These are phyloP conservation scores for Deilephila porcellus DNA, from an alignment of 2,888 invertebrate genomes.

Conservation along the genomic window DNA sequence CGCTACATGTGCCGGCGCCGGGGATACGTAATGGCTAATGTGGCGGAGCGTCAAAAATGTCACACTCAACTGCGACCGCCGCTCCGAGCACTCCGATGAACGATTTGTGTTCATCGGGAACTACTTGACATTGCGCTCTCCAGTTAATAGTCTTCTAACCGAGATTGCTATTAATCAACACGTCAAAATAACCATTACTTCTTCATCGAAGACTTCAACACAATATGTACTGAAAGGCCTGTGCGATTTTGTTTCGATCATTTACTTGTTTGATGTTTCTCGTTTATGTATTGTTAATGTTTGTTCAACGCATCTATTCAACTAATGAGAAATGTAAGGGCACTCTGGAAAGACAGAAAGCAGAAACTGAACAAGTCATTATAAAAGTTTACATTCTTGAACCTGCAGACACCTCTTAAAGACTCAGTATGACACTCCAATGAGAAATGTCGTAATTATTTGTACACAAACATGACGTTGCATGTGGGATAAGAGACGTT, in stretches of 20 bases:
- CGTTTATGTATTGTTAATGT: background rate
- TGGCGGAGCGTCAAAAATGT: conserved; percentile 62
- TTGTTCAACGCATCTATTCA: background rate
- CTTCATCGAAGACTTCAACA: conserved; percentile 30
- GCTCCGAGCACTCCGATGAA: conserved; percentile 60
- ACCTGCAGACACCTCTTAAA: conserved; percentile 42
- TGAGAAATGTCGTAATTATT: conserved; percentile 78
- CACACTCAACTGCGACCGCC: conserved; percentile 50
- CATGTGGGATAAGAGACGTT: conserved; percentile 54
- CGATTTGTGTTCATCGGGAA: conserved; percentile 73
- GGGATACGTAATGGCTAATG: conserved; percentile 66
- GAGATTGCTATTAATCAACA: conserved; percentile 62
- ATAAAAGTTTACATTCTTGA: conserved; percentile 37
- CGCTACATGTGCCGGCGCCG: conserved; percentile 70
- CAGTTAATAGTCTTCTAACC: conserved; percentile 68
- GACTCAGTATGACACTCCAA: conserved; percentile 62
- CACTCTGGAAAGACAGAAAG: background rate
- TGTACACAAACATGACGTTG: conserved; percentile 54
- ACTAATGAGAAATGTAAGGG: conserved; percentile 19
- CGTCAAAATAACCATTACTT: conserved; percentile 41
- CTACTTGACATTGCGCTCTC: conserved; percentile 57
- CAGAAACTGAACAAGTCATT: conserved; percentile 24
- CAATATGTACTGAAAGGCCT: background rate
- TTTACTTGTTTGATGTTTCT: background rate
- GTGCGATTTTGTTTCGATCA: background rate